Base-by-base conservation (phyloP, 2,888 invertebrate genomes). In the Netelia melanura region DNA sequence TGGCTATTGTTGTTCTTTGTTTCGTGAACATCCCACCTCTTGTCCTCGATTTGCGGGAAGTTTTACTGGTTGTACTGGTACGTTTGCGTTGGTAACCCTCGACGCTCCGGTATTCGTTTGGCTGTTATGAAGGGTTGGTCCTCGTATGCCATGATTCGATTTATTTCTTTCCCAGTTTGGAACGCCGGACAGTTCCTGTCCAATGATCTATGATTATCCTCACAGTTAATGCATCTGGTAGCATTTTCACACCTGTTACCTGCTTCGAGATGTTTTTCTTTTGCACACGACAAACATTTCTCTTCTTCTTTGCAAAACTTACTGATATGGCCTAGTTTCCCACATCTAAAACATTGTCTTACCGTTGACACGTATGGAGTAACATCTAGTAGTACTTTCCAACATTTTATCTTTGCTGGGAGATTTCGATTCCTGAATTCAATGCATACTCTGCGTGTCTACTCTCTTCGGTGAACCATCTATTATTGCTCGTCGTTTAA, bases 271-370 rank as follows among this genome's bases (percentile, higher is more conserved):
- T 71, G 71, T 58, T 30, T 71, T 52, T 21, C 30, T 1, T 43
- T 21, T 2, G 56, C 43, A 5, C 56, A 71, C 2, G 30, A 56
- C 2, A 71, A 56, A 8, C 71, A 71, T 14, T 58, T 21, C 23
- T 56, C 58, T 43, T 68, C 25, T 11, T 48, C 48, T 48, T 25
- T 48, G 25, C 52, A 68, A 48, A 48, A 68, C 1, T 68, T 71
- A 11, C 86, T 5, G 84, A 86, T 10, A 83, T 72, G 61, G 2
- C 58, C 77, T 2, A 77, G 9, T 21, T 25, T 25, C 5, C 68
- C 68, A 25, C 52, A 68, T 48, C 25, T 11, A n/a, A 54, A 52
- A 23, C 25, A 68, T 9, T 68, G 68, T 52, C 14, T 68, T n/a
- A 25, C n/a, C n/a, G 54, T 10, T 14, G 48, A 23, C 0, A 68